Conservation (phyloP, 1,140 invertebrate species). For the Cyrtorhinus lividipennis region DNA sequence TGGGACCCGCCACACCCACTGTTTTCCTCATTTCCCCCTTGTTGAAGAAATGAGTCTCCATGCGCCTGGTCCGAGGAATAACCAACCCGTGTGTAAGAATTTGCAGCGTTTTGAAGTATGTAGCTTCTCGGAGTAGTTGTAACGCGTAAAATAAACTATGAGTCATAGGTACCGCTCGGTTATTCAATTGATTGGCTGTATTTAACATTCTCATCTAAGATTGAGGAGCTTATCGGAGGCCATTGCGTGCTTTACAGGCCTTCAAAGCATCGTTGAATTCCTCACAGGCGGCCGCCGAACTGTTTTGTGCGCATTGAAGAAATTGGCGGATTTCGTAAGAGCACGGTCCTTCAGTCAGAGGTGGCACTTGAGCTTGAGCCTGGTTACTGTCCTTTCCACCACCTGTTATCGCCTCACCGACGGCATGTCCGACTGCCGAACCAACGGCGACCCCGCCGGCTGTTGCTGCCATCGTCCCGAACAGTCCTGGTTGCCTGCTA, state of each 20-base stretch:
- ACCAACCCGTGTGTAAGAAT: too few relatives aligned
- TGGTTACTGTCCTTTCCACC: not conserved
- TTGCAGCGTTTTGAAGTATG: too few relatives aligned
- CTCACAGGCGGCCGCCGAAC: not conserved
- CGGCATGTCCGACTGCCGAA: slow-evolving; percentile 1
- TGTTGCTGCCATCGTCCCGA: not conserved
- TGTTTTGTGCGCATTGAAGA: not conserved
- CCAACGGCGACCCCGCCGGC: slow-evolving; percentile 1
- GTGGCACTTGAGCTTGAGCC: not conserved
- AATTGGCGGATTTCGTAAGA: not conserved
- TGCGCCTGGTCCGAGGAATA: too few relatives aligned
- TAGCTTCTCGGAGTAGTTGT: too few relatives aligned
- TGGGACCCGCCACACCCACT: too few relatives aligned
- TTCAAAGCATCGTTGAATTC: slow-evolving; percentile 4
- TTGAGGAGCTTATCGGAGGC: too few relatives aligned
- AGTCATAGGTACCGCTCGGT: too few relatives aligned
- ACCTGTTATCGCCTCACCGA: not conserved
- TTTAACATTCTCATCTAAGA: too few relatives aligned
- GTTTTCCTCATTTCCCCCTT: too few relatives aligned
- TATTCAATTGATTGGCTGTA: too few relatives aligned
- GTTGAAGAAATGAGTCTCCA: too few relatives aligned
- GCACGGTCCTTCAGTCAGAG: not conserved
- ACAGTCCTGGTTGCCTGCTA: not conserved
- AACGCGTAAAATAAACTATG: too few relatives aligned
- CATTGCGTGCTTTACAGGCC: not conserved